A percentile compares a stretch with the other conserved stretches of the same genome.
Conservation (phyloP, 2,888 invertebrate species). For the Buathra laborator region DNA sequence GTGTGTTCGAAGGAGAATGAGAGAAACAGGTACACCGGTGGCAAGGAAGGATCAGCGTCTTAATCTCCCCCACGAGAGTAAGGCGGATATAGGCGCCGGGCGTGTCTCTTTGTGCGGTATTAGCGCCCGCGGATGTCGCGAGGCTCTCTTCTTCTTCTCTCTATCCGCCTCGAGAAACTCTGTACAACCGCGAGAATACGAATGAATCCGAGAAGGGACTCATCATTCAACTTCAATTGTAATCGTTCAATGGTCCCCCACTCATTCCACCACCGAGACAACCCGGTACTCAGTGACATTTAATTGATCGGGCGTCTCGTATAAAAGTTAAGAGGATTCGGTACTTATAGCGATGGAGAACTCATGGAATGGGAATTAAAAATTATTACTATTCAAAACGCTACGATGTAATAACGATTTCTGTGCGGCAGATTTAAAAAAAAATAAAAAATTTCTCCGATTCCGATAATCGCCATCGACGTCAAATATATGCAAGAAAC, state of each 20-base stretch:
- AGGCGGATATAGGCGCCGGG: constrained; percentile 41
- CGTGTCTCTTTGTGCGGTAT: constrained; percentile 2
- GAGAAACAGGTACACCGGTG: constrained; percentile 35
- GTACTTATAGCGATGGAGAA: background rate
- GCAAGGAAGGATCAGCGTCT: constrained; percentile 42
- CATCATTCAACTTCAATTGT: constrained; percentile 45
- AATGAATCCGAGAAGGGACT: constrained; percentile 11
- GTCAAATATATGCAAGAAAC: no score
- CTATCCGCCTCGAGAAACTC: background rate
- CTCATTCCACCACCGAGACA: background rate
- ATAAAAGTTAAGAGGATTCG: background rate
- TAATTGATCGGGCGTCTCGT: background rate
- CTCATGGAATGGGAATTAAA: background rate
- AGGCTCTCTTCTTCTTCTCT: background rate
- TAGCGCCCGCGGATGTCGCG: constrained; percentile 5
- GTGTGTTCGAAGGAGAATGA: constrained; percentile 21
- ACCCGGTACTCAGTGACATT: constrained; percentile 6
- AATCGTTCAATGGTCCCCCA: constrained; percentile 35
- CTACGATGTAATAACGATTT: no score
- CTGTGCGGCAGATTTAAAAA: no score
- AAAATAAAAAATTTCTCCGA: no score
- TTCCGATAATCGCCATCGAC: no score
- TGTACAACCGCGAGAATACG: background rate
- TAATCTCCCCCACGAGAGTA: constrained; percentile 46
- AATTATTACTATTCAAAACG: background rate